Evolutionary conservation across 2,888 invertebrate species (phyloP), one percentile per base, ranked within the genome.

Genomic region (Drosophila multiciliata): DNA sequence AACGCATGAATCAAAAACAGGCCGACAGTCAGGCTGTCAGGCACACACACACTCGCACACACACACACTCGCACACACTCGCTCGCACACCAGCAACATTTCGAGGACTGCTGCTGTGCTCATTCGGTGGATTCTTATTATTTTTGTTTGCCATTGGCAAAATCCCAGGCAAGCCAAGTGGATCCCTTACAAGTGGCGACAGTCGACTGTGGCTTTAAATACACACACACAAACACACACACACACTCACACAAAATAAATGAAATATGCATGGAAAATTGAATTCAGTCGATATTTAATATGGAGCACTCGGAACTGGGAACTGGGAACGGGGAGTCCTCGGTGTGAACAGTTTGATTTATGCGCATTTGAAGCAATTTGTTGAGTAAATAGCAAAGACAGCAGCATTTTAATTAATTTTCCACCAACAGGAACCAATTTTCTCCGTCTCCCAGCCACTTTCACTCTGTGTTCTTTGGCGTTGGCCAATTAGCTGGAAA

Each of bases 1-100:
- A 86, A 90, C 87, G 80, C 90, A 90, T 87, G 90, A 90, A 89
- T 86, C 87, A 87, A 88, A 90, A 76, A 62, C 90, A 85, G 88
- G 69, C 83, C 68, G 77, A 71, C 82, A 77, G 79, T 65, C 64
- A 48, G 53, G 57, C 60, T 80, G 86, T 64, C 87, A 86, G 64
- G 42, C 64, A 61, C 87, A 87, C 66, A 67, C 26, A 29, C 29
- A 29, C 29, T 0, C 26, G 38, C 53, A 4, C 59, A 45, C 42
- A 35, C n/a, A 20, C 45, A 17, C 48, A 35, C 36, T 17, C 48
- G 15, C 32, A 17, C 33, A 38, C 38, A 32, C 54, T 36, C 49
- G 11, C 59, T 15, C 48, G 33, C 35, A 29, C 42, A 26, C 32
- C 26, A 52, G 72, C 66, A 63, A 70, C 59, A 63, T 50, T 52